Evolutionary conservation across 2,888 invertebrate genomes (phyloP), one percentile per base, ranked within the genome.

Genomic region (Aleiodes leptofemur): DNA sequence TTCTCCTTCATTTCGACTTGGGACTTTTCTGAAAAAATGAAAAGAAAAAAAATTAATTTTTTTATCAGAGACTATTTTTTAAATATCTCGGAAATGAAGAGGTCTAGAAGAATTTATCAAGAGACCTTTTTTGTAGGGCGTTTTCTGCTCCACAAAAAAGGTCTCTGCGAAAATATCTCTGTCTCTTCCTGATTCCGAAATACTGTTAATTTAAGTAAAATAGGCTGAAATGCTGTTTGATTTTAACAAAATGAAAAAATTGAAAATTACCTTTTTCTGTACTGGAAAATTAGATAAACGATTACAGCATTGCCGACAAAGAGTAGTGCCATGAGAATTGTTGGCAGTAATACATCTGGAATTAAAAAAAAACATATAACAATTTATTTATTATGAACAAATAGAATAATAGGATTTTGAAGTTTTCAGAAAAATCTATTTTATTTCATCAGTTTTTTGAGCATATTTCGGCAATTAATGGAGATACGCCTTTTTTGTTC

Each of bases 291-390:
- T 84, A 94, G 92, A 85, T 94, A 93, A 70, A 95, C 92, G 86
- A 95, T 93, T 86, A 94, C 92, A 72, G 93, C 94, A 86, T 95
- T 95, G 78, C 94, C 92, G 79, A 94, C 91, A 88, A 95, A 94
- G 70, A 95, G 91, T 81, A 92, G 92, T 81, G 93, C 92, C 89
- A 95, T 94, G 82, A 95, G 91, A 76, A 94, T 90, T 82, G 93
- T 92, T 86, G 95, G 95, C 83, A 95, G 92, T 84, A 95, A 91
- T 83, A 95, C 91, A 88, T 95, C 95, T 95, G 91, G 79, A 90
- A 91, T 85, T 76, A 80, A 82, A 79, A 72, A 75, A 76, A 77
- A 77, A 34, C 34, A 34, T 34, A 2, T 2, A 23, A 23, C 23
- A 34, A 34, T 34, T 34, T 23, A 23, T 23, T 23, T 2, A 23